Conservation (phyloP, 2,113 vertebrate species). For the Argyrosomus japonicus region DNA sequence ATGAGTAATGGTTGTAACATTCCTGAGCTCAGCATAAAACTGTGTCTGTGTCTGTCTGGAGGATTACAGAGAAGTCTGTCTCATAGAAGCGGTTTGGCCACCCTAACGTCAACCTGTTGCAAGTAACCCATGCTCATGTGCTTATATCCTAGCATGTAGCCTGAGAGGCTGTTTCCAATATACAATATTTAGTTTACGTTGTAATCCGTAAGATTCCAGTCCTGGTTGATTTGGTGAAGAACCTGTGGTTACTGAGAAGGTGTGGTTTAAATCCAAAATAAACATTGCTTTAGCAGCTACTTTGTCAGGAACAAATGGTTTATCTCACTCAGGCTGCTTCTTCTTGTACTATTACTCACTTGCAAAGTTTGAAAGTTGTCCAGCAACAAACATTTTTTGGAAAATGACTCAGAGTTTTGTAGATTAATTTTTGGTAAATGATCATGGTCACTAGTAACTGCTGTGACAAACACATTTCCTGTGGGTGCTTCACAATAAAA, state of each 20-base stretch:
- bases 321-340: no score
- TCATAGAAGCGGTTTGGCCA: conserved; percentile 33
- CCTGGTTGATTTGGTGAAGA: neutral
- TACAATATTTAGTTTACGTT: neutral
- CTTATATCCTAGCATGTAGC: neutral
- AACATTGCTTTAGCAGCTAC: no score
- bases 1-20: conserved; percentile 59
- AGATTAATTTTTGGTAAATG: neutral
- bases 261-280: neutral
- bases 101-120: conserved; percentile 18
- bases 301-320: no score
- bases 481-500: conserved; percentile 1
- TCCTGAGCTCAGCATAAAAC: conserved; percentile 64
- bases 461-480: neutral
- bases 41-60: conserved; percentile 64
- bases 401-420: neutral
- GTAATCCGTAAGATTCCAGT: neutral
- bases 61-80: conserved; percentile 55
- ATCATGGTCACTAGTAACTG: neutral
- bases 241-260: neutral
- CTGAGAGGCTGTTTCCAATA: neutral
- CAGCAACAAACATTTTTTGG: no score
- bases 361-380: no score
- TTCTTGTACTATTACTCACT: no score
- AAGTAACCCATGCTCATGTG: neutral